Evolutionary conservation across 2,113 vertebrate genomes (phyloP).

Genomic region (Anhinga anhinga): DNA sequence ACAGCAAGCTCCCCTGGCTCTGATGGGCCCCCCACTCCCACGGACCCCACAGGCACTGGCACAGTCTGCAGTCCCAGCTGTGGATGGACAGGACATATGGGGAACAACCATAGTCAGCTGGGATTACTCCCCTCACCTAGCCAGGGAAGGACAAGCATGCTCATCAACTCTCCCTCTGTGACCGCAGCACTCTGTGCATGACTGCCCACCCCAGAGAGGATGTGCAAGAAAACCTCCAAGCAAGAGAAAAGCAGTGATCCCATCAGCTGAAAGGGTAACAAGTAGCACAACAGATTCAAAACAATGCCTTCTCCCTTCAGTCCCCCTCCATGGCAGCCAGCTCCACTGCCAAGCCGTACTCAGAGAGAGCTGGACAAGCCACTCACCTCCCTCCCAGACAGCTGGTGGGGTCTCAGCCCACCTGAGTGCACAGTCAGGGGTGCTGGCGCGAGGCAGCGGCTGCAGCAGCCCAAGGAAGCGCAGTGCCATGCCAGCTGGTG

Average conservation of each 20-base stretch:
- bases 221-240: neutral
- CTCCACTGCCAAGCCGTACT: rapidly evolving
- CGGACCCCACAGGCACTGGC: neutral
- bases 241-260: neutral
- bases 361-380: neutral
- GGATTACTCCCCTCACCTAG: neutral
- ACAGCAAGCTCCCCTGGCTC: rapidly evolving
- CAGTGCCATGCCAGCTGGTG: rapidly evolving
- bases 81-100: neutral
- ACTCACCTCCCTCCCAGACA: rapidly evolving
- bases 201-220: neutral
- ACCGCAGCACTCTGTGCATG: neutral
- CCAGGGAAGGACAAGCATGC: neutral
- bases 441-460: neutral
- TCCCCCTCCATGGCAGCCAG: neutral
- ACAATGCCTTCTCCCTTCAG: neutral
- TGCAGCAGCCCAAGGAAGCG: neutral
- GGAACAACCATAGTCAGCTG: neutral
- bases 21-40: neutral
- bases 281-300: neutral
- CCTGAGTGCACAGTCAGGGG: rapidly evolving
- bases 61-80: neutral
- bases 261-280: neutral
- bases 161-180: neutral
- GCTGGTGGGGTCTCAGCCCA: rapidly evolving